Evolutionary conservation across 2,113 vertebrate species (phyloP), one percentile per base, ranked within the genome.

Genomic region (Fulica atra): DNA sequence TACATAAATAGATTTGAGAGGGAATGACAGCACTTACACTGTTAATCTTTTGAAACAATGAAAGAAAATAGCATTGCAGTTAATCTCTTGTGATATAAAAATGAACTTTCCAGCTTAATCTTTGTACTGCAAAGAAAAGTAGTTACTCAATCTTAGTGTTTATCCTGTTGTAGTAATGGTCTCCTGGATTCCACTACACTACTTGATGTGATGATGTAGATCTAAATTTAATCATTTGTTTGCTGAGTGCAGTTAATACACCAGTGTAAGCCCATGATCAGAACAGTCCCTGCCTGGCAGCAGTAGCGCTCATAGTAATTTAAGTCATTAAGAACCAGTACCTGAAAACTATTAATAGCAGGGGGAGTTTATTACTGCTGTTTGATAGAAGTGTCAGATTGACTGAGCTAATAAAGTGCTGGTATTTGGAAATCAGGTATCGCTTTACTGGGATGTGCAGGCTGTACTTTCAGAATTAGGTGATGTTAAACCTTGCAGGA

Each of bases 21-120:
- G 71, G 87, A 60, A 29, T 95, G 69, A 81, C 90, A 96, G 86
- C 76, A 83, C 53, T 95, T 91, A 70, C 26, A 76, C 64, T 33
- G 51, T 94, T 96, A 96, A 95, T 97, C 85, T 95, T 95, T 72
- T 88, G 93, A 79, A 97, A 79, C 80, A 82, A 78, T 88, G 80
- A 21, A 94, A 61, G 74, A 94, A 95, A 92, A n/a, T 54, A 94
- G 74, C 66, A 15, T 74, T 57, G 63, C 56, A 91, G 81, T 93
- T 96, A 78, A 94, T 95, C 70, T 93, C 92, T 60, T 63, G 11
- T 12, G 50, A 77, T 90, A 86, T 87, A 57, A 63, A 94, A 96
- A 81, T 79, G 38, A 96, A 95, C 85, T 81, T 93, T 92, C 86
- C 56, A 46, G 60, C 28, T 88, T 96, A 82, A 65, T 68, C 63